A percentile compares a stretch with the other conserved stretches of the same genome.
Evolutionary conservation across 2,797 vertebrate species (phyloP).

Genomic region (Manis pentadactyla): DNA sequence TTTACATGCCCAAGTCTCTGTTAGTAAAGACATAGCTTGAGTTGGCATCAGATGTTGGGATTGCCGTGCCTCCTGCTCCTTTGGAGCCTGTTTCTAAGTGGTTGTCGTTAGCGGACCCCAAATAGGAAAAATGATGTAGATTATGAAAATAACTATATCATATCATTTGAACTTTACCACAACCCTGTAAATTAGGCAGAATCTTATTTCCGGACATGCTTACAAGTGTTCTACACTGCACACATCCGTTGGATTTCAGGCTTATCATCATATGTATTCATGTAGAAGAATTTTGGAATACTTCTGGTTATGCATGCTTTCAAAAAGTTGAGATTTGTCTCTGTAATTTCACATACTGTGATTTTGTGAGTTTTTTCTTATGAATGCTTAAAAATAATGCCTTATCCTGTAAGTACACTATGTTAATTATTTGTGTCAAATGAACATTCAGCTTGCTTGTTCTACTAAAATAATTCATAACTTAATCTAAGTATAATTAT

Average conservation of each 20-base stretch:
- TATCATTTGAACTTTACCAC: neutral
- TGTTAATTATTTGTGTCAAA: constrained; percentile 1
- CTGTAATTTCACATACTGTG: neutral
- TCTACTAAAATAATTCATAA: neutral
- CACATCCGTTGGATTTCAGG: neutral
- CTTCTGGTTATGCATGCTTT: neutral
- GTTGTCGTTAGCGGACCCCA: neutral
- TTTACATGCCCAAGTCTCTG: neutral
- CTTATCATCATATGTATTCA: neutral
- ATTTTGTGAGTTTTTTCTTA: neutral
- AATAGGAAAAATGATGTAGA: neutral
- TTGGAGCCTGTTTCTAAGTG: neutral
- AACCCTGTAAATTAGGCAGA: neutral
- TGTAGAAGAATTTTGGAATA: neutral
- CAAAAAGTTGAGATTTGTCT: neutral
- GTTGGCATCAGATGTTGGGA: neutral
- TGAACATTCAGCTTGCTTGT: constrained; percentile 3
- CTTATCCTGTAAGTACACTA: neutral
- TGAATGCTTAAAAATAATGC: neutral
- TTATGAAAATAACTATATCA: neutral
- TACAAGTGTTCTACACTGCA: neutral
- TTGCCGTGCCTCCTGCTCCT: neutral
- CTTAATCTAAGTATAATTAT: neutral
- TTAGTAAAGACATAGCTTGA: neutral
- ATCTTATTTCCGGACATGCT: neutral